Percentiles rank a stretch among this genome's conserved stretches.
phyloP scores from a whole-genome alignment of 2,113 vertebrate genomes.

The Papio anubis region DNA sequence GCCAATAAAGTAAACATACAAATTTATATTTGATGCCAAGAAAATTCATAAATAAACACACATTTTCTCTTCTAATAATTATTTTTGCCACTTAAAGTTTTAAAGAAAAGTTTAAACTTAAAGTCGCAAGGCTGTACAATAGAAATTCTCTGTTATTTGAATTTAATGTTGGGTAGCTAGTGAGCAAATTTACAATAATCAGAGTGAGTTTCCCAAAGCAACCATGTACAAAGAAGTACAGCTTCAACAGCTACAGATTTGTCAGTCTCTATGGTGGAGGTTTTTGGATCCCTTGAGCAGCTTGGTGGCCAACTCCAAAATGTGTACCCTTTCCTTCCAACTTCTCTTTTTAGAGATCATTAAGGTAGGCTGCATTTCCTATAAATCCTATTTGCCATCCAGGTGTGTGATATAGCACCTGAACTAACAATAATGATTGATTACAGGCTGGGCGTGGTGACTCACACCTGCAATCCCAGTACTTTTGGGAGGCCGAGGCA shows the following conservation, averaged over 20 bases:
- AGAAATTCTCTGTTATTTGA: neutral
- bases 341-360: neutral
- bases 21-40: neutral
- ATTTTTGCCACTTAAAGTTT: neutral
- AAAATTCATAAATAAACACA: neutral
- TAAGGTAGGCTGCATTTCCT: neutral
- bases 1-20: neutral
- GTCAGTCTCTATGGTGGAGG: neutral
- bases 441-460: neutral
- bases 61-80: neutral
- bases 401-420: neutral
- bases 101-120: neutral
- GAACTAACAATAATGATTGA: neutral
- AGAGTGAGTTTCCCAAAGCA: neutral
- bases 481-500: too few species aligned
- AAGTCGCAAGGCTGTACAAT: neutral
- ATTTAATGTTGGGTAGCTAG: neutral
- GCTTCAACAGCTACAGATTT: neutral
- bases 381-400: neutral
- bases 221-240: neutral
- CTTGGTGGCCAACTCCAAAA: neutral
- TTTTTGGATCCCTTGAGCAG: neutral
- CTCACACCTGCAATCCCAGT: too few species aligned
- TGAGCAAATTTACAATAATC: neutral
- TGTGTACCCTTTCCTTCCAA: neutral